phyloP scores from a whole-genome alignment of 1,140 invertebrate species.

The Papilio glaucus region DNA sequence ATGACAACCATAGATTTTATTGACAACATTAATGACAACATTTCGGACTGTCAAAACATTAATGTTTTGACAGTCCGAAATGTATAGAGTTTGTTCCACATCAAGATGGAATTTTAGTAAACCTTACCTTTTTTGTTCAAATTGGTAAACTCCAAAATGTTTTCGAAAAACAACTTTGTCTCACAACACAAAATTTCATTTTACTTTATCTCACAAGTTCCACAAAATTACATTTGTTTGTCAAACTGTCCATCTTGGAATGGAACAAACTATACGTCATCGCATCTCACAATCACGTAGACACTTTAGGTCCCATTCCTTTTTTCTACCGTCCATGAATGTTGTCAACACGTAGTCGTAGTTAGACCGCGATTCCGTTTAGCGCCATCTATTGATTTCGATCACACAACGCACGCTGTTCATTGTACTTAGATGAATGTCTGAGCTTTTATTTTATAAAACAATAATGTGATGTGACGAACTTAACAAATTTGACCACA shows the following conservation, averaged over 20 bases:
- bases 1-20: too few species aligned
- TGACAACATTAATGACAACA: too few species aligned
- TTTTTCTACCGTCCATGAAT: slow-evolving; percentile 76
- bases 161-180: too few species aligned
- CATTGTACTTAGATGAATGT: slow-evolving; percentile 45
- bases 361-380: slow-evolving; percentile 30
- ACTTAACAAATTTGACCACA: slow-evolving; percentile 64
- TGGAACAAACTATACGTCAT: too few species aligned
- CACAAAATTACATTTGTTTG: neutral
- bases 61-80: neutral
- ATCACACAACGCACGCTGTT: slow-evolving; percentile 54
- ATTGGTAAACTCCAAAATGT: too few species aligned
- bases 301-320: slow-evolving; percentile 48
- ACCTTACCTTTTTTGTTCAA: too few species aligned
- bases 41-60: too few species aligned
- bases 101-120: too few species aligned
- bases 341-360: slow-evolving; percentile 54
- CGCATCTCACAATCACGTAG: slow-evolving; percentile 14
- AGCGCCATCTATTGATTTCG: slow-evolving; percentile 43
- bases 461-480: slow-evolving; percentile 61
- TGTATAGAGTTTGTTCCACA: too few species aligned
- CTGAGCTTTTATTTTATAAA: slow-evolving; percentile 60
- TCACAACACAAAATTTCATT: too few species aligned
- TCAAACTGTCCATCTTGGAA: too few species aligned
- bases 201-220: neutral